Evolutionary conservation across 92 coral and sea anemone genomes (phyloP), one percentile per base, ranked within the genome.

Genomic region (Heliopora coerulea): DNA sequence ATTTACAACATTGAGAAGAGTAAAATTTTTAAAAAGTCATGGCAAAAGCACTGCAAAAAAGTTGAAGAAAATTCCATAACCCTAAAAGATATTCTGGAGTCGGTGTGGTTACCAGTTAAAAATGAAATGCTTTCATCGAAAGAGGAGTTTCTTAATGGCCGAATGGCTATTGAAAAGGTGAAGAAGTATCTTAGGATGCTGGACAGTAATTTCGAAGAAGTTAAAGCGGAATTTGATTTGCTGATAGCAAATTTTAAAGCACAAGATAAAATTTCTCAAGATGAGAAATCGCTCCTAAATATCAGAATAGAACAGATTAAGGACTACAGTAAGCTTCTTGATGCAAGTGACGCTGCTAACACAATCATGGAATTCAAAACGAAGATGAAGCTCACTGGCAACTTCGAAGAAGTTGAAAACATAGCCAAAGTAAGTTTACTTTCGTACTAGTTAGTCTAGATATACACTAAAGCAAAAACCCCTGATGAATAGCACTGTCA

Each of bases 381-480:
- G 0, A 32, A 24, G 59, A 24, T 84, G 72, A 79, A 70, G 2
- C 85, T 88, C 25, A 15, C 41, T 8, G 91, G 91, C 3, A 80
- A 86, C 54, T 91, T 91, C 58, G 33, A 52, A 17, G 56, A 57
- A 25, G 95, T 88, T 28, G 89, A 91, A 52, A 28, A 84, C 65
- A 15, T 60, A 83, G 41, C 74, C 44, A 18, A 81, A 73, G 46
- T 93, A 86, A 92, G 97, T 88, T 77, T n/a, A n/a, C n/a, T n/a
- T n/a, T n/a, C n/a, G n/a, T n/a, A n/a, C n/a, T n/a, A n/a, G n/a
- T n/a, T n/a, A n/a, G n/a, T n/a, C n/a, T n/a, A n/a, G n/a, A n/a
- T n/a, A n/a, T n/a, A n/a, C n/a, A n/a, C n/a, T n/a, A n/a, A n/a
- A n/a, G n/a, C n/a, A n/a, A n/a, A n/a, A n/a, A n/a, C n/a, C n/a